Evolutionary conservation across 2,113 vertebrate genomes (phyloP).

Genomic region (Copsychus sechellarum): DNA sequence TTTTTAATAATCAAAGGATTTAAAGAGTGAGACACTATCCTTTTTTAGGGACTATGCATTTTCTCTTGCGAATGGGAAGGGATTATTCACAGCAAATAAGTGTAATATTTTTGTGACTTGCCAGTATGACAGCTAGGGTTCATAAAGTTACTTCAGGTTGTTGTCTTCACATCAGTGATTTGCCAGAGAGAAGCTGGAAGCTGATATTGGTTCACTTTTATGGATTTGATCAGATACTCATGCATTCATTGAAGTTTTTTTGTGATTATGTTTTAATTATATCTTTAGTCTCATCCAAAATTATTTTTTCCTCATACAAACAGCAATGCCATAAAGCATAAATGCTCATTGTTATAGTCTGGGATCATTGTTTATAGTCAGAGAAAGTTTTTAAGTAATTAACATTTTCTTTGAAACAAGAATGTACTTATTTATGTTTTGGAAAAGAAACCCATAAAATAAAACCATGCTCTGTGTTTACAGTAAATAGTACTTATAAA

Average conservation of each 20-base stretch:
- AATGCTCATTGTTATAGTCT: background rate
- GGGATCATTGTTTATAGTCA: background rate
- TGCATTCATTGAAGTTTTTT: background rate
- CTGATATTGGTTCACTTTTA: background rate
- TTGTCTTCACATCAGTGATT: background rate
- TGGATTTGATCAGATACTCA: background rate
- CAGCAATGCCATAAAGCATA: background rate
- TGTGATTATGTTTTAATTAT: slow-evolving; percentile 4
- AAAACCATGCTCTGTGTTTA: background rate
- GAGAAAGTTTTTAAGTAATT: background rate
- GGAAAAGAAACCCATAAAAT: background rate
- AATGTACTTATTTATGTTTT: background rate
- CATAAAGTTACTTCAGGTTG: background rate
- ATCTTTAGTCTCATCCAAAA: background rate
- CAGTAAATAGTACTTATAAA: background rate
- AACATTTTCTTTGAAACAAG: background rate
- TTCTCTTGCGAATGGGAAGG: background rate
- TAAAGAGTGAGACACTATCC: background rate
- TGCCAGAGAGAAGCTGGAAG: slow-evolving; percentile 19
- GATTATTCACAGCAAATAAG: background rate
- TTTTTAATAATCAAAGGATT: background rate
- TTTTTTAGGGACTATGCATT: background rate
- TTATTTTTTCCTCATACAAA: background rate
- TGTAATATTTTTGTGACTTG: background rate
- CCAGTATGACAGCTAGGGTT: background rate